phyloP scores from a whole-genome alignment of 2,113 vertebrate genomes.

The Mastomys coucha region DNA sequence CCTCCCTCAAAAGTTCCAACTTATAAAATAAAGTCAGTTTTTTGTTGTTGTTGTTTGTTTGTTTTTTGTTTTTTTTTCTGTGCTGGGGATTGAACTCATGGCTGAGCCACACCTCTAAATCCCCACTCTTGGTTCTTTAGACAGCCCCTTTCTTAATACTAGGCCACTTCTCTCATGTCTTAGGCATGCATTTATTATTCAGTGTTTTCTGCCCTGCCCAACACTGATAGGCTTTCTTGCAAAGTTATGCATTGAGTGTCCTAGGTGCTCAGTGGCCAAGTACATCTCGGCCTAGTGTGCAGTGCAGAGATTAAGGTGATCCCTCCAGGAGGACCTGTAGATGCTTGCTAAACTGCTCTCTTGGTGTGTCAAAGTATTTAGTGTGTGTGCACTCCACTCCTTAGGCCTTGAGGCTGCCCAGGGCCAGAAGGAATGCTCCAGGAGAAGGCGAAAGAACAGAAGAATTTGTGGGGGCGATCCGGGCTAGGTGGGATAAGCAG shows the following conservation, averaged over 20 bases:
- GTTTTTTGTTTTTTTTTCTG: background rate
- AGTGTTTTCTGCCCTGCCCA: background rate
- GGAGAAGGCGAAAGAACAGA: background rate
- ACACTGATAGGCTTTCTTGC: background rate
- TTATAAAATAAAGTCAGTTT: slow-evolving; percentile 60
- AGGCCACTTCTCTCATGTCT: background rate
- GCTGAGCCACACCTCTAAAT: background rate
- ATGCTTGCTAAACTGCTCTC: background rate
- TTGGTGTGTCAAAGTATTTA: background rate
- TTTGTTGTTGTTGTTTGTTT: background rate
- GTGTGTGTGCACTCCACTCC: no score
- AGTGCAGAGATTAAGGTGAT: background rate
- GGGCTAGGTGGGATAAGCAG: background rate
- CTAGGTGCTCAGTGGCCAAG: background rate
- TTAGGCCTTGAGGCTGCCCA: background rate
- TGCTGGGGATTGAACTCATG: background rate
- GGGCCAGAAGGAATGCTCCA: background rate
- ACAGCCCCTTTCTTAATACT: background rate
- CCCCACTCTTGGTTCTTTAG: background rate
- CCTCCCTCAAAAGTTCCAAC: slow-evolving; percentile 39
- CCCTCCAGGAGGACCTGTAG: background rate
- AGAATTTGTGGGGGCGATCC: background rate
- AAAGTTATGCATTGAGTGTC: background rate
- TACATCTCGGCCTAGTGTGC: background rate
- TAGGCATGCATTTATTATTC: background rate